phyloP scores from a whole-genome alignment of 2,888 invertebrate species.

The Cordylochernes scorpioides region DNA sequence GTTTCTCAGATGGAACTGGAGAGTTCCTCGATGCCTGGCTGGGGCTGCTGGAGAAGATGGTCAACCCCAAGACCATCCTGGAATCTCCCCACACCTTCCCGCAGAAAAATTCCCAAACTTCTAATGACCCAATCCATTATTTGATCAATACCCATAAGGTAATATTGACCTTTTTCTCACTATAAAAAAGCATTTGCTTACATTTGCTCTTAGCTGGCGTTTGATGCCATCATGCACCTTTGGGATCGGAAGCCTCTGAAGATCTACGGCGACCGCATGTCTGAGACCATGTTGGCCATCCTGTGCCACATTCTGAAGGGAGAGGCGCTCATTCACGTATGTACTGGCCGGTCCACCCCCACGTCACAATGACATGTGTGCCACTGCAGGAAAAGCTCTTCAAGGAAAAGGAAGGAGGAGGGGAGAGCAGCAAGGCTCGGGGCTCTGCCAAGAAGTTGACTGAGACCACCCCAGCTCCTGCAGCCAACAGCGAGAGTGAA shows the following conservation, averaged over 20 bases:
- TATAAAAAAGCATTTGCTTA: too few relatives aligned
- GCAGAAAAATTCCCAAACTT: conserved; percentile 32
- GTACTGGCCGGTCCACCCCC: conserved; percentile 11
- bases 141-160: conserved; percentile 44
- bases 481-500: conserved; percentile 20
- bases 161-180: too few relatives aligned
- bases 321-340: conserved; percentile 36
- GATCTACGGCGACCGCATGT: conserved; percentile 43
- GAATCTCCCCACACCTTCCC: conserved; percentile 48
- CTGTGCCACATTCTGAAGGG: conserved; percentile 41
- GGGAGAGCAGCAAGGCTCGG: conserved; percentile 2
- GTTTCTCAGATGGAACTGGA: conserved; percentile 42
- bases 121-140: conserved; percentile 36
- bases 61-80: conserved; percentile 47
- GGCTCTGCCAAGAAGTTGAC: too few relatives aligned
- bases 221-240: conserved; percentile 41
- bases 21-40: conserved; percentile 61
- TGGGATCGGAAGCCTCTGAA: conserved; percentile 49
- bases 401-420: conserved; percentile 4
- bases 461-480: too few relatives aligned
- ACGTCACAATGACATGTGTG: neutral
- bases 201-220: conserved; percentile 32
- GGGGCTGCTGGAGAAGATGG: conserved; percentile 51
- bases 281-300: conserved; percentile 47
- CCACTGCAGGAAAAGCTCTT: neutral